Conservation (phyloP, 2,888 invertebrate species). For the Apoderus coryli region DNA sequence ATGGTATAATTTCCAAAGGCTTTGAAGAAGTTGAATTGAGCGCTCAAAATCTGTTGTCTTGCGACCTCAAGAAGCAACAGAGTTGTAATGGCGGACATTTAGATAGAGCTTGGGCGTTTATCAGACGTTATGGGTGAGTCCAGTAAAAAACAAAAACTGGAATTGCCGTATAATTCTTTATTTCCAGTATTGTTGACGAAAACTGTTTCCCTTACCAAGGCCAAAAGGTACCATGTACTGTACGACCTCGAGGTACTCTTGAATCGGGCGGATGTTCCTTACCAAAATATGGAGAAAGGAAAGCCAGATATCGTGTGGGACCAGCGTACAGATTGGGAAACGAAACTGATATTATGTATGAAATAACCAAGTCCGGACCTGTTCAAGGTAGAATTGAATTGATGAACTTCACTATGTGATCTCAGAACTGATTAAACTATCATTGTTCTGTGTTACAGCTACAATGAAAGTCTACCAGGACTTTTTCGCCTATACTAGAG, state of each 20-base stretch:
- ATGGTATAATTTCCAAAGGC: constrained; percentile 75
- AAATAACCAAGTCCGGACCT: constrained; percentile 80
- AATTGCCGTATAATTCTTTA: neutral
- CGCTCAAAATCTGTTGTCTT: constrained; percentile 76
- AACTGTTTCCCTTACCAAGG: constrained; percentile 73
- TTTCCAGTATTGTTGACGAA: constrained; percentile 64
- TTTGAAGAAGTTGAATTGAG: constrained; percentile 57
- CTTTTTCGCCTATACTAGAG: constrained; percentile 79
- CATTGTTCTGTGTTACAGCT: too few species aligned
- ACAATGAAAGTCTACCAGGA: constrained; percentile 83
- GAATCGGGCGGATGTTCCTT: constrained; percentile 40
- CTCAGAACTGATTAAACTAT: too few species aligned
- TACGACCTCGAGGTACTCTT: constrained; percentile 36
- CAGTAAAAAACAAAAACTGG: neutral
- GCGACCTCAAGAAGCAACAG: constrained; percentile 59
- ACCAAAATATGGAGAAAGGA: constrained; percentile 37
- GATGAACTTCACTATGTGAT: too few species aligned
- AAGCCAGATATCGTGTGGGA: constrained; percentile 52
- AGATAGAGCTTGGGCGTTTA: constrained; percentile 84
- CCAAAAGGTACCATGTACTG: constrained; percentile 45
- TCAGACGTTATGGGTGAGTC: constrained; percentile 57
- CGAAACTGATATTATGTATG: constrained; percentile 80
- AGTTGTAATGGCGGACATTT: constrained; percentile 82
- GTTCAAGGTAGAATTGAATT: constrained; percentile 81
- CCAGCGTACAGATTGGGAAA: constrained; percentile 62